phyloP scores from a whole-genome alignment of 2,113 vertebrate genomes.

The Nerophis lumbriciformis region DNA sequence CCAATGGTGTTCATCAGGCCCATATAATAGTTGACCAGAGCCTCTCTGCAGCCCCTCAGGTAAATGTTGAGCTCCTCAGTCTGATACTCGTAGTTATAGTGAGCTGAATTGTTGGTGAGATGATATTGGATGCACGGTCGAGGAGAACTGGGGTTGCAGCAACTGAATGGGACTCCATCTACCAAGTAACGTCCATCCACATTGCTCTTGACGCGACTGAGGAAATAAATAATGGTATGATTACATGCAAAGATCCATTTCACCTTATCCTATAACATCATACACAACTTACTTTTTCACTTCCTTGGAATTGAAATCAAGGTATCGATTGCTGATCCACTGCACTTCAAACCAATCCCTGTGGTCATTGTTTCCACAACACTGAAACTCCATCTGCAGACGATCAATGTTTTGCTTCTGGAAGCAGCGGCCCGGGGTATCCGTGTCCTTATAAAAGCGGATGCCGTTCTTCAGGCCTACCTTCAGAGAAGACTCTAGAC shows the following conservation, averaged over 20 bases:
- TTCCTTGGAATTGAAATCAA: conserved; percentile 76
- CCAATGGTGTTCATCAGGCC: conserved; percentile 77
- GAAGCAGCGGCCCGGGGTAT: conserved; percentile 78
- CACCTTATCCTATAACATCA: background rate
- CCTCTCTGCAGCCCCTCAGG: conserved; percentile 74
- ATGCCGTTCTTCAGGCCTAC: conserved; percentile 75
- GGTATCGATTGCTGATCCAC: conserved; percentile 82
- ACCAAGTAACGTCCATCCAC: conserved; percentile 77
- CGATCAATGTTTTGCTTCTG: conserved; percentile 81
- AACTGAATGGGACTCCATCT: conserved; percentile 79
- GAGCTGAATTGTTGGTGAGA: conserved; percentile 77
- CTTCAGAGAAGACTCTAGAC: conserved; percentile 73
- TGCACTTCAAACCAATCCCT: conserved; percentile 83
- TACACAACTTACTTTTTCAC: conserved; percentile 77
- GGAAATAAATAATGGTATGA: conserved; percentile 3
- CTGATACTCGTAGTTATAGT: conserved; percentile 78
- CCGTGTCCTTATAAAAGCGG: conserved; percentile 82
- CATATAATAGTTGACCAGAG: conserved; percentile 72
- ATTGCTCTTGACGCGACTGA: conserved; percentile 77
- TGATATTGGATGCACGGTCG: conserved; percentile 76
- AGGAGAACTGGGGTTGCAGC: conserved; percentile 78
- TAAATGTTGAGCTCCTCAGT: conserved; percentile 79
- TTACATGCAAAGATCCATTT: background rate
- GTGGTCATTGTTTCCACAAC: conserved; percentile 78
- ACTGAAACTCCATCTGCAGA: conserved; percentile 79